Base-by-base conservation (phyloP, 1,140 invertebrate genomes). In the Conus ventricosus region DNA sequence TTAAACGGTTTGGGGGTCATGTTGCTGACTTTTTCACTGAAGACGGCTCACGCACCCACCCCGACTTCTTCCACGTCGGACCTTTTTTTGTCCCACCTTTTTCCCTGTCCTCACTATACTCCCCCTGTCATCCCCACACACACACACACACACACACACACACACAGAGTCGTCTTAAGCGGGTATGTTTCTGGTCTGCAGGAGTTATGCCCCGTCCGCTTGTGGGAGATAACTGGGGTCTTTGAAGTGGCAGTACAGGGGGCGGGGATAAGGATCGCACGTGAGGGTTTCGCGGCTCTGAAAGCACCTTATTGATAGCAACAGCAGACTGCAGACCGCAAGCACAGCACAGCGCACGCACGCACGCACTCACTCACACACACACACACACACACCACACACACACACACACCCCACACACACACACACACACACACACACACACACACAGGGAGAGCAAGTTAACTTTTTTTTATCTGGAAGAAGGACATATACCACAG, bases 281-380 rank as follows among this genome's bases (percentile, higher is more conserved):
- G 51, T n/a, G 27, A 84, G 27, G 2, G 7, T 53, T 83, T 54
- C 7, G 20, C 80, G 51, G 57, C 57, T 54, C 57, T 27, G 82
- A n/a, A 84, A 84, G 57, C 55, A 27, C 55, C 23, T 60, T 84
- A 27, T 27, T 84, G 82, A 84, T 84, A 84, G 82, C 55, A 84
- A 84, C 82, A 84, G 55, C 82, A 84, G 82, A 83, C 53, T 83
- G 53, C 53, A 17, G 11, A 39, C 80, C 17, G 17, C 39, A 51
- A 13, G 7, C 51, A 17, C 81, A 15, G 10, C 53, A 4, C 4
- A n/a, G 51, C 51, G 53, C 81, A 25, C 13, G 17, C 82, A 54
- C 80, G 20, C 39, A 17, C 82, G 20, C 53, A 83, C 82, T 5
- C 53, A 15, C 82, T 4, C 54, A 5, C 81, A 55, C 39, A 5